A percentile compares a stretch with the other conserved stretches of the same genome.
Evolutionary conservation across 2,888 invertebrate genomes (phyloP).

Genomic region (Ormyrus thymus): DNA sequence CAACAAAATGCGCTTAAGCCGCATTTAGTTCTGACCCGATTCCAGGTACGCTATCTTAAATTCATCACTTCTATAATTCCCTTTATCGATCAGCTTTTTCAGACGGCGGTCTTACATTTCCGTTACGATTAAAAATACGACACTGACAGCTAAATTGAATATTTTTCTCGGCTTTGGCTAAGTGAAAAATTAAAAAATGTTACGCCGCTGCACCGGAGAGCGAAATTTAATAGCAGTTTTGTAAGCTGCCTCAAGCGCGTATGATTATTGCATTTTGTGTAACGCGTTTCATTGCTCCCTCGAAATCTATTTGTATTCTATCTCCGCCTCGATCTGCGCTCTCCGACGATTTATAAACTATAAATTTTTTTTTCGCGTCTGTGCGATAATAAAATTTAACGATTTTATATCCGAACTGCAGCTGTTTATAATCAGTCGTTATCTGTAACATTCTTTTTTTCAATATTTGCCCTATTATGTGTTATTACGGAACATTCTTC

Average conservation of each 20-base stretch:
- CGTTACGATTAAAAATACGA: not conserved
- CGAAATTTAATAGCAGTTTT: not conserved
- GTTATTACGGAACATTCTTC: too few species aligned
- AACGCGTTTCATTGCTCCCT: not conserved
- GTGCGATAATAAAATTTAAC: too few species aligned
- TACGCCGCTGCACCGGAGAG: not conserved
- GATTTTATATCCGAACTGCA: too few species aligned
- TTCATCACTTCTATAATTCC: not conserved
- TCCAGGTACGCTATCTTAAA: not conserved
- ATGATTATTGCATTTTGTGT: conserved; percentile 14
- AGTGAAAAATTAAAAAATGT: conserved; percentile 4
- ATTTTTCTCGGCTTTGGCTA: not conserved
- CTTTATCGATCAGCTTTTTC: not conserved
- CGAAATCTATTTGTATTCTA: too few species aligned
- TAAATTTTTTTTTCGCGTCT: too few species aligned
- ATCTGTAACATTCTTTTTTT: not conserved
- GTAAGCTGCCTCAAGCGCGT: conserved; percentile 9
- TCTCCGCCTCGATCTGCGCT: too few species aligned
- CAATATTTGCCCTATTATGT: not conserved
- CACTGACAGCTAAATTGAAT: not conserved
- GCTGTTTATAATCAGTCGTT: too few species aligned
- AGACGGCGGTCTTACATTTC: not conserved
- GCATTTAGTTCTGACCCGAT: not conserved
- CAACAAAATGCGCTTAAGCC: not conserved
- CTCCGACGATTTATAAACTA: too few species aligned